Evolutionary conservation across 1,140 invertebrate genomes (phyloP), one percentile per base, ranked within the genome.

Genomic region (Argopecten irradians): DNA sequence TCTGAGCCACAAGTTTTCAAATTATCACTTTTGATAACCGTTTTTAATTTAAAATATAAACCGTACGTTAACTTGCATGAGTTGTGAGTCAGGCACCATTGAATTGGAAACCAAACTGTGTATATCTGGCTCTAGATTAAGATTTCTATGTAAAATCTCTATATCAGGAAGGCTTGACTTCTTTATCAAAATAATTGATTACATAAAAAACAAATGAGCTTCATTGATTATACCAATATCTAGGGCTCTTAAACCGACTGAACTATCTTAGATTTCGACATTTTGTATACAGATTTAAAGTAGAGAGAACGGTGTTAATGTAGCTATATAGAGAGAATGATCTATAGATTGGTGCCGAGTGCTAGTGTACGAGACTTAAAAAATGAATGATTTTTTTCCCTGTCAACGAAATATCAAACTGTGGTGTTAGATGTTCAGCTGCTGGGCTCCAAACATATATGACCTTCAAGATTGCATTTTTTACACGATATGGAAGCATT

Each of bases 151-250:
- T n/a, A 0, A 28, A 71, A 71, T 71, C 55, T 28, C 1, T n/a
- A 16, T n/a, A 71, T n/a, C 28, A 71, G n/a, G 7, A 71, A 71
- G 28, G n/a, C 22, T 71, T 1, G n/a, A 5, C 5, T 71, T 22
- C 28, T 71, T 71, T 28, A 71, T 71, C 22, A 71, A 71, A 71
- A n/a, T n/a, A 71, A 71, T 71, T 71, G 55, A 71, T 71, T 71
- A 28, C 5, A 71, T n/a, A 71, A 3, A 28, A 11, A n/a, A 16
- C 5, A n/a, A 16, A 71, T n/a, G 43, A n/a, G 55, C 5, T n/a
- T 71, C 55, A 71, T 71, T 71, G 55, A 71, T 16, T 28, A 11
- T 7, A n/a, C 22, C 55, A 71, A 11, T 7, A n/a, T 16, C 55
- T 28, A 71, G 55, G 55, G 2, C 55, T 28, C 55, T 5, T n/a